Percentiles rank a stretch among this genome's conserved stretches.
phyloP scores from a whole-genome alignment of 2,888 invertebrate species.

The Apantesis nais region DNA sequence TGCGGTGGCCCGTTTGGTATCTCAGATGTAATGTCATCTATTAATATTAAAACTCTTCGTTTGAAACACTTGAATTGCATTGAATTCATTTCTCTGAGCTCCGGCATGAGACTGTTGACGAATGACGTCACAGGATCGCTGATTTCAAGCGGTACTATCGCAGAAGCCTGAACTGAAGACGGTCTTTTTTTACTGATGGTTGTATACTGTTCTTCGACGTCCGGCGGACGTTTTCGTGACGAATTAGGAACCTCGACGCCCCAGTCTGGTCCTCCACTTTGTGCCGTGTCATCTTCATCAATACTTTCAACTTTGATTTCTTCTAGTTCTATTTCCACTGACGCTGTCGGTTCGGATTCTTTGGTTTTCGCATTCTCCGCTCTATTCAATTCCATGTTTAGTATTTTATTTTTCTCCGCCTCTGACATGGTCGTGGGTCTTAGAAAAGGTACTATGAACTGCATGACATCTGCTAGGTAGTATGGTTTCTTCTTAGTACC shows the following conservation, averaged over 20 bases:
- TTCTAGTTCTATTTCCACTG: slow-evolving; percentile 16
- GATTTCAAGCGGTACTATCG: neutral
- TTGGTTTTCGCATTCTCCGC: slow-evolving; percentile 10
- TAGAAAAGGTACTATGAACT: slow-evolving; percentile 37
- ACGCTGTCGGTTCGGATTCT: neutral
- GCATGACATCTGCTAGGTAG: slow-evolving; percentile 44
- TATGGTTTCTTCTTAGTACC: slow-evolving; percentile 43
- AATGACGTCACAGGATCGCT: slow-evolving; percentile 37
- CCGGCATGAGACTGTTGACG: slow-evolving; percentile 49
- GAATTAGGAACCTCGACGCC: neutral
- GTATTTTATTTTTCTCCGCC: slow-evolving; percentile 16
- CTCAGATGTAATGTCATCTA: slow-evolving; percentile 41
- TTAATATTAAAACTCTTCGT: slow-evolving; percentile 43
- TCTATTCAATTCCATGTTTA: slow-evolving; percentile 6
- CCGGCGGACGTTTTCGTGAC: slow-evolving; percentile 9
- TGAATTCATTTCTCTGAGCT: slow-evolving; percentile 48
- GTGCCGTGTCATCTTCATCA: slow-evolving; percentile 18
- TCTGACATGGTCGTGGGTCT: slow-evolving; percentile 21
- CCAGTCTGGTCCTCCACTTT: slow-evolving; percentile 10
- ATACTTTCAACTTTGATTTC: slow-evolving; percentile 17
- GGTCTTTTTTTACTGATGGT: slow-evolving; percentile 3
- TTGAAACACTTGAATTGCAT: slow-evolving; percentile 51
- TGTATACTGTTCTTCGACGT: slow-evolving; percentile 12
- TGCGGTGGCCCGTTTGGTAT: slow-evolving; percentile 20
- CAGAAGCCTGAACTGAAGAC: neutral